phyloP scores from a whole-genome alignment of 35 echinoderm and acorn worm genomes.

The Heliocidaris tuberculata region DNA sequence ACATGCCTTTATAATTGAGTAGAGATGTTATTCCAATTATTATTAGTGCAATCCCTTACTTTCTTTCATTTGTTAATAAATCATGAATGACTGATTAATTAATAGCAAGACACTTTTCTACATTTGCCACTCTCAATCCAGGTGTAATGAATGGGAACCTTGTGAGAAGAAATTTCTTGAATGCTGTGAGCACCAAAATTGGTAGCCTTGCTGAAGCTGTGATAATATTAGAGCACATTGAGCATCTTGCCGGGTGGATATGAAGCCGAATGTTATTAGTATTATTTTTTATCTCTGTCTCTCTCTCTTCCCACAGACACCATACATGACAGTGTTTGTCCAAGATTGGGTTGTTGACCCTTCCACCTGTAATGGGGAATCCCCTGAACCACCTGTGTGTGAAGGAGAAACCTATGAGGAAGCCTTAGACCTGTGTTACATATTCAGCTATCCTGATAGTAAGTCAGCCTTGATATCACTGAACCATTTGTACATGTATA shows the following conservation, averaged over 20 bases:
- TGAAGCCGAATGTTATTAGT: too few relatives aligned
- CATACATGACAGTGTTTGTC: constrained; percentile 13
- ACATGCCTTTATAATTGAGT: too few relatives aligned
- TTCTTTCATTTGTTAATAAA: not conserved
- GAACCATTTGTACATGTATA: too few relatives aligned
- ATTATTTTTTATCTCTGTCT: not conserved
- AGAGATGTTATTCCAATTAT: not conserved
- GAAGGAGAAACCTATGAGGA: not conserved
- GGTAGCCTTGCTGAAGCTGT: too few relatives aligned
- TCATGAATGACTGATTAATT: too few relatives aligned
- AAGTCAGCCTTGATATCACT: not conserved
- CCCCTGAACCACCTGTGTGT: constrained; percentile 22
- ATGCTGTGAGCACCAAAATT: too few relatives aligned
- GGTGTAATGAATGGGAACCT: too few relatives aligned
- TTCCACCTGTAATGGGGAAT: constrained; percentile 17
- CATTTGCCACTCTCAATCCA: too few relatives aligned
- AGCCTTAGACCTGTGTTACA: constrained; percentile 25
- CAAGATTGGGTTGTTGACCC: constrained; percentile 6
- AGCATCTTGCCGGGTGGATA: too few relatives aligned
- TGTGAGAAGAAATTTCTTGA: too few relatives aligned
- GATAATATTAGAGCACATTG: too few relatives aligned
- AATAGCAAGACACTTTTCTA: too few relatives aligned
- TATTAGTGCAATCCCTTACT: not conserved
- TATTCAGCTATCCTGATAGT: constrained; percentile 36
- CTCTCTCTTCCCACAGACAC: not conserved